These are phyloP conservation scores for Euschistus heros DNA, from an alignment of 1,140 invertebrate genomes.

Conservation along the genomic window DNA sequence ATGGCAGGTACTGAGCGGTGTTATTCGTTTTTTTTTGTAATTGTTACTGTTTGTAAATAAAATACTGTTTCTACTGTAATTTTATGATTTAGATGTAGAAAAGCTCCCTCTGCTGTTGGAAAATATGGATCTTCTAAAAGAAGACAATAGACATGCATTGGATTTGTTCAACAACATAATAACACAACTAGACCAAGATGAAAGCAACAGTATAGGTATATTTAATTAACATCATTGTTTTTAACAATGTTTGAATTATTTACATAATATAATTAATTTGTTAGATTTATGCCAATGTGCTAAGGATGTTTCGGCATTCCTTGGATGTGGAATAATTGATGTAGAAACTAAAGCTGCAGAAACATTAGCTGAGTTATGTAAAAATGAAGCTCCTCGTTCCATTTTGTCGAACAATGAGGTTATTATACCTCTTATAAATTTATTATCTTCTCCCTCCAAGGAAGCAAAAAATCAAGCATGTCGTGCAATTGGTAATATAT, in stretches of 20 bases:
- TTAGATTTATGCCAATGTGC: slow-evolving; percentile 19
- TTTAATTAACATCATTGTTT: neutral
- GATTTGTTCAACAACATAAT: slow-evolving; percentile 21
- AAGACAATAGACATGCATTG: slow-evolving; percentile 20
- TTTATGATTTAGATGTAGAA: slow-evolving; percentile 16
- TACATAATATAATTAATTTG: slow-evolving; percentile 4
- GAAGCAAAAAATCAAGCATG: slow-evolving; percentile 57
- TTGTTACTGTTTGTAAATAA: too few species aligned
- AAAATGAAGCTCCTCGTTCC: slow-evolving; percentile 53
- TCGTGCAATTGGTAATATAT: slow-evolving; percentile 75
- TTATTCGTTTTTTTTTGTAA: too few species aligned
- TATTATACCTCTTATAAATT: slow-evolving; percentile 44
- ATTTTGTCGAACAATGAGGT: slow-evolving; percentile 49
- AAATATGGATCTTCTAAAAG: slow-evolving; percentile 20
- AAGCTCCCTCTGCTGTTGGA: slow-evolving; percentile 20
- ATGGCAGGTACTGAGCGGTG: neutral
- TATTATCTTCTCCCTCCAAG: slow-evolving; percentile 38
- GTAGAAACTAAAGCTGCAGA: slow-evolving; percentile 39
- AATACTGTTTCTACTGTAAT: too few species aligned
- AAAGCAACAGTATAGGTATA: slow-evolving; percentile 12
- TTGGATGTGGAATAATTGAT: slow-evolving; percentile 24
- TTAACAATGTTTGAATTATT: neutral
- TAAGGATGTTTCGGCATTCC: slow-evolving; percentile 20
- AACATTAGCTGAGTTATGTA: slow-evolving; percentile 59
- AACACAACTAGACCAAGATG: slow-evolving; percentile 6